Evolutionary conservation across 1,140 invertebrate species (phyloP).

Genomic region (Eciton burchellii): DNA sequence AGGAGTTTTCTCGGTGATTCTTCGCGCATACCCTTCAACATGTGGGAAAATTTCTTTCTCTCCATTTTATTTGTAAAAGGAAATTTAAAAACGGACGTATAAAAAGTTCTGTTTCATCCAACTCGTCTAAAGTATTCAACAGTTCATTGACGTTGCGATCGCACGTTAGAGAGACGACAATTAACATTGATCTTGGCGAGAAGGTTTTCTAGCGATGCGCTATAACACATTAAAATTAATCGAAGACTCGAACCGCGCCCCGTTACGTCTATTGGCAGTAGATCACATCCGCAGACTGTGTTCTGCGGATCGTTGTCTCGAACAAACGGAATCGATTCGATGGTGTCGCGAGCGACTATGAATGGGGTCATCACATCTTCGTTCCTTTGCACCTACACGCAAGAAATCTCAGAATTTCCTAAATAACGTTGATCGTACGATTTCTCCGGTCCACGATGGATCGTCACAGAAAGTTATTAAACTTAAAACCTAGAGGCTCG

Average conservation of each 20-base stretch:
- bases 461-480: slow-evolving; percentile 63
- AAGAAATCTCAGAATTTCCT: slow-evolving; percentile 69
- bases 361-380: slow-evolving; percentile 68
- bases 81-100: slow-evolving; percentile 46
- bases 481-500: slow-evolving; percentile 70
- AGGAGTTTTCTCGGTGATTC: slow-evolving; percentile 30
- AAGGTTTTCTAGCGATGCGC: slow-evolving; percentile 35
- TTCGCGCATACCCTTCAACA: slow-evolving; percentile 14
- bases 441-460: slow-evolving; percentile 56
- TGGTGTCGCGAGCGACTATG: slow-evolving; percentile 57
- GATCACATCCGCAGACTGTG: slow-evolving; percentile 13
- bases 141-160: neutral
- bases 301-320: slow-evolving; percentile 39
- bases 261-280: slow-evolving; percentile 69
- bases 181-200: slow-evolving; percentile 18
- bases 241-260: slow-evolving; percentile 30
- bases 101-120: slow-evolving; percentile 35
- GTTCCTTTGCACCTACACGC: slow-evolving; percentile 67
- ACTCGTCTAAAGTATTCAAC: neutral
- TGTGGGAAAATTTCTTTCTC: neutral
- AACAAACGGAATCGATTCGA: slow-evolving; percentile 41
- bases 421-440: slow-evolving; percentile 69
- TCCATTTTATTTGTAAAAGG: neutral
- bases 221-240: slow-evolving; percentile 46
- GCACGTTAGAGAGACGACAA: slow-evolving; percentile 13